Conservation (phyloP, 2,797 vertebrate genomes). For the Podarcis lilfordi region DNA sequence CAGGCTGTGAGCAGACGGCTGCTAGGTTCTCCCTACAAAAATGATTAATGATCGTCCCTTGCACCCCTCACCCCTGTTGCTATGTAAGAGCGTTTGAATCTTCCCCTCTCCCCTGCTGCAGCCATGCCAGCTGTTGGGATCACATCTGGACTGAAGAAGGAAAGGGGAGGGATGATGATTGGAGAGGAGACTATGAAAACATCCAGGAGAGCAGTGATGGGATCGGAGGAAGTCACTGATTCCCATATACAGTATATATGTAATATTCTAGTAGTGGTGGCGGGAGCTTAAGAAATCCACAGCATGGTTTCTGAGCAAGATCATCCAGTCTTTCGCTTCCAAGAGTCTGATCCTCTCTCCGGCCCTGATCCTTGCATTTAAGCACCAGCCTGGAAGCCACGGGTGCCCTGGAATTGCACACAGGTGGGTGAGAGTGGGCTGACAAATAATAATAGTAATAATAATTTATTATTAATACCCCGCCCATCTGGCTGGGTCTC, state of each 20-base stretch:
- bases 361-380: too few species aligned
- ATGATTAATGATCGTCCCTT: slow-evolving; percentile 17
- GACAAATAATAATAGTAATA: too few species aligned
- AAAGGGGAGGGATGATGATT: not conserved
- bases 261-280: not conserved
- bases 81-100: not conserved
- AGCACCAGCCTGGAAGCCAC: too few species aligned
- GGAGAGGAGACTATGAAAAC: not conserved
- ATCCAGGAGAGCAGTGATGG: not conserved
- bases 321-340: too few species aligned
- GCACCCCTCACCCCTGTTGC: slow-evolving; percentile 1
- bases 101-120: not conserved
- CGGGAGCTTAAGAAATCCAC: not conserved
- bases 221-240: not conserved
- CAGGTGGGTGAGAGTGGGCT: too few species aligned
- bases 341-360: too few species aligned
- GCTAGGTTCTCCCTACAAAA: not conserved
- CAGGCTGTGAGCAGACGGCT: not conserved
- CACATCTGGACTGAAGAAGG: slow-evolving; percentile 18
- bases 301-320: not conserved
- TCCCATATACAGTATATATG: not conserved
- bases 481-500: too few species aligned
- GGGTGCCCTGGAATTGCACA: too few species aligned
- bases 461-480: too few species aligned
- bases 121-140: not conserved